Base-by-base conservation (phyloP, 2,797 vertebrate species). In the Loris lydekkerianus region DNA sequence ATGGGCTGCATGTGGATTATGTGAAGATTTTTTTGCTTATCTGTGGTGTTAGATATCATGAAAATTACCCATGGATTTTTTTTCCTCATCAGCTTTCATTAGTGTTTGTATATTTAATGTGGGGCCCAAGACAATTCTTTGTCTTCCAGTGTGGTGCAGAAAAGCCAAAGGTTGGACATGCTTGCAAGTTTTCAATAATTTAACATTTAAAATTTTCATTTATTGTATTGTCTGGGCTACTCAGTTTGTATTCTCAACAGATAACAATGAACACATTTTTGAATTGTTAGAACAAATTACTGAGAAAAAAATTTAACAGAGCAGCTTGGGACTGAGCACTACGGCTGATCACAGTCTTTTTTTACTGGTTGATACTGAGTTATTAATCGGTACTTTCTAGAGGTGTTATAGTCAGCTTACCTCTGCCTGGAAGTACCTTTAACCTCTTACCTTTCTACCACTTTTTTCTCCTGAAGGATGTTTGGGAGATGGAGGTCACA, bases 141-240 rank as follows among this genome's bases (percentile, higher is more conserved):
- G 13, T 49, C 49, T 49, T 49, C 49, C 49, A 49, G 49, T 49
- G 49, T 49, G 49, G 46, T 49, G 49, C 49, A 49, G 49, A 49
- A 49, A 49, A 49, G 49, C 49, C 49, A 49, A 49, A 49, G 49
- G 49, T 49, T 49, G 49, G 49, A 49, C 49, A 49, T 13, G 13
- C 49, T 49, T 49, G 49, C 13, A 49, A 14, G 49, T 49, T 49
- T 49, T 49, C 13, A 11, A 49, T 49, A 49, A 49, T 92, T 96
- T 88, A 75, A 11, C 27, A 21, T 88, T 85, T 92, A 27, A 49
- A 92, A 29, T 92, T 73, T 96, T 93, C 46, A n/a, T 78, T 94
- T 96, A 63, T 78, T 81, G 17, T 91, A 63, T 69, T 88, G 17
- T 93, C 40, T 96, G 56, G 25, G 17, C 18, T 75, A 43, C 37